Base-by-base conservation (phyloP, 2,888 invertebrate genomes). In the Ceramica pisi region DNA sequence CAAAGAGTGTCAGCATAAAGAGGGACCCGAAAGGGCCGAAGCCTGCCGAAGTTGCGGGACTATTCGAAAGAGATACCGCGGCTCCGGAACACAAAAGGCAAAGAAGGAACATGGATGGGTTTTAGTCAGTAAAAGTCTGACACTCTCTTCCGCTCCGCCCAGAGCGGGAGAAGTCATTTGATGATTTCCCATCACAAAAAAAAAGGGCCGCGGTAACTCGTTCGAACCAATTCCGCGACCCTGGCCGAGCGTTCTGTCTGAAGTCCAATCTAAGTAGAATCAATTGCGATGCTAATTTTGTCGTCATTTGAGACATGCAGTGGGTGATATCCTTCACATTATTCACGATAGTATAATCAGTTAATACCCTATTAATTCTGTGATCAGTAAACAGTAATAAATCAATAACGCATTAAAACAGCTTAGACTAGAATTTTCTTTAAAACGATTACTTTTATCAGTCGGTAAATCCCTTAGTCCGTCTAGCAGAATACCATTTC, bases 321-420 rank as follows among this genome's bases (percentile, higher is more conserved):
- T 77, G 53, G 59, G 67, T 46, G 65, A 38, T 65, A 65, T 50
- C 60, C 64, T 64, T 71, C 6, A 65, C 14, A 46, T 48, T 65
- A 51, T 66, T 26, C 26, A 35, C 35, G 67, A 78, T 76, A 66
- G 26, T 21, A 50, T 65, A 75, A 75, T 64, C 59, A 55, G 26
- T n/a, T 77, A 65, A 71, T 72, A 62, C 48, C 53, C 44, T 60
- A 73, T 63, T 77, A 73, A 77, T 78, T 60, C 53, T 59, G 53
- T 35, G 59, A 77, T 72, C 73, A 63, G 53, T 78, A 73, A 67
- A 67, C 50, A 78, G 53, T 67, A 46, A 67, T 77, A 78, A 77
- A 78, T 67, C 53, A 72, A 62, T 63, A 53, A 60, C n/a, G 21
- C 48, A 59, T 66, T 62, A 62, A 35, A 35, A 61, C 14, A 21